Percentiles rank a stretch among this genome's conserved stretches.
Conservation (phyloP, 1,140 invertebrate species). For the Watersipora subatra region DNA sequence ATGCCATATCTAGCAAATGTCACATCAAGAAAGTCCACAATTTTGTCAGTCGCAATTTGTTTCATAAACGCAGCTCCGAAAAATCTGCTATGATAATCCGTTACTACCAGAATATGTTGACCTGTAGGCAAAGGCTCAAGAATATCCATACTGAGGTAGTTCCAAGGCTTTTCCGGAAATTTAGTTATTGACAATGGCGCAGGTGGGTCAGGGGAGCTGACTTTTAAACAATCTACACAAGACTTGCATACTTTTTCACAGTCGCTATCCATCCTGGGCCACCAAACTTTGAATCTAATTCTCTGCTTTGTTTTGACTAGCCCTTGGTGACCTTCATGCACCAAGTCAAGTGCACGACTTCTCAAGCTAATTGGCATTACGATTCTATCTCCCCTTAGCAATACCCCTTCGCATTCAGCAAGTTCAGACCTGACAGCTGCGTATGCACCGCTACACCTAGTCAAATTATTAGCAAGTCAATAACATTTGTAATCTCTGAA, state of each 20-base stretch:
- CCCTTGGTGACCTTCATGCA: constrained; percentile 18
- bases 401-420: not conserved
- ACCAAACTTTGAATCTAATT: constrained; percentile 27
- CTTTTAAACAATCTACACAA: constrained; percentile 12
- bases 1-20: constrained; percentile 5
- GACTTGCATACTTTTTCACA: constrained; percentile 8
- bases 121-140: not conserved
- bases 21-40: constrained; percentile 2
- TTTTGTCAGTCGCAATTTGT: not conserved
- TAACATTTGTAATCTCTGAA: not conserved
- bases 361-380: constrained; percentile 15
- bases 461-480: not conserved
- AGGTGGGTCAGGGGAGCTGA: constrained; percentile 4
- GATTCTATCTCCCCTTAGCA: constrained; percentile 10
- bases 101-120: not conserved
- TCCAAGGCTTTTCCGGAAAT: not conserved
- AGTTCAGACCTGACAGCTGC: not conserved
- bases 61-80: not conserved
- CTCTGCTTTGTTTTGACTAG: constrained; percentile 22
- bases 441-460: not conserved
- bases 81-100: constrained; percentile 1
- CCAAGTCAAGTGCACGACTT: constrained; percentile 15
- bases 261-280: constrained; percentile 22
- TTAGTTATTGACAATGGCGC: not conserved
- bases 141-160: not conserved